Percentiles rank a stretch among this genome's conserved stretches.
Evolutionary conservation across 2,888 invertebrate genomes (phyloP).

Genomic region (Ptychoptera contaminata): DNA sequence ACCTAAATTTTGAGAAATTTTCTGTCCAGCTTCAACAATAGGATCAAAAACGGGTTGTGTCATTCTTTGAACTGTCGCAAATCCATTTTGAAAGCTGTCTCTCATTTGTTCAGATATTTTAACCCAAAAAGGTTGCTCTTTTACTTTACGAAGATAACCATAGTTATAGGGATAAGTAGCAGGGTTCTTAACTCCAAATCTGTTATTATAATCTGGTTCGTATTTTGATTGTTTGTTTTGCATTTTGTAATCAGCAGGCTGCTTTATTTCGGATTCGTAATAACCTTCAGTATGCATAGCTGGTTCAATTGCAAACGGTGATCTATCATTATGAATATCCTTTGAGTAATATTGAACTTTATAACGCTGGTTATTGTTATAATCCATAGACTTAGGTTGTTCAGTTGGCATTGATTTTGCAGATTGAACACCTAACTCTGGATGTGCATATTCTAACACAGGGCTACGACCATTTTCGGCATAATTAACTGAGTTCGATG

Average conservation of each 20-base stretch:
- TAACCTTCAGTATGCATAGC: background rate
- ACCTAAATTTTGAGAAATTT: constrained; percentile 62
- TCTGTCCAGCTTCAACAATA: constrained; percentile 60
- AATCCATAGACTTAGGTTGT: constrained; percentile 18
- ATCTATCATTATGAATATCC: constrained; percentile 20
- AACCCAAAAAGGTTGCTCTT: constrained; percentile 52
- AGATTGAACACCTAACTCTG: constrained; percentile 61
- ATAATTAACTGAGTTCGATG: constrained; percentile 42
- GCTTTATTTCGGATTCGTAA: constrained; percentile 11
- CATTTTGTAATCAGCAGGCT: constrained; percentile 14
- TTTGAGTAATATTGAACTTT: constrained; percentile 14
- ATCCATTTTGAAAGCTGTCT: constrained; percentile 53
- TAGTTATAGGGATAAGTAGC: constrained; percentile 44
- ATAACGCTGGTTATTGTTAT: constrained; percentile 11
- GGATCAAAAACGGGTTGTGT: constrained; percentile 44
- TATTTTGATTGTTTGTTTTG: constrained; percentile 26
- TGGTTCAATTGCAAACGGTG: constrained; percentile 8
- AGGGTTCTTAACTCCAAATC: constrained; percentile 35
- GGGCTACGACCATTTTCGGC: constrained; percentile 58
- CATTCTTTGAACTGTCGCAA: constrained; percentile 45
- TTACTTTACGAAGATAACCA: constrained; percentile 39
- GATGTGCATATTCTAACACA: constrained; percentile 64
- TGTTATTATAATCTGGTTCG: constrained; percentile 31
- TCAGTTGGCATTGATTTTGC: constrained; percentile 41
- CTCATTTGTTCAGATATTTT: constrained; percentile 56